phyloP scores from a whole-genome alignment of 2,888 invertebrate genomes.

The Abrostola tripartita region DNA sequence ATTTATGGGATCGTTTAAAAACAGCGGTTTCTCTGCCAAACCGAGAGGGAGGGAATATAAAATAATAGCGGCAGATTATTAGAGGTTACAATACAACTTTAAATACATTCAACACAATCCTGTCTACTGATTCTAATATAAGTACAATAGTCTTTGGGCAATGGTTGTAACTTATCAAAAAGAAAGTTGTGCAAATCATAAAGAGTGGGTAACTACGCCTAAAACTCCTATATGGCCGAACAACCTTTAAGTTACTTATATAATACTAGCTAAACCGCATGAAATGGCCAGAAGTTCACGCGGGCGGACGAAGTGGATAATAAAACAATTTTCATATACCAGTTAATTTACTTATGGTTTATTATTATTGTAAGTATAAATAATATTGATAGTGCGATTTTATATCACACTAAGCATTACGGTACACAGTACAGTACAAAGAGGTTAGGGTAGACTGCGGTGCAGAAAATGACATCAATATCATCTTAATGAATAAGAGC shows the following conservation, averaged over 20 bases:
- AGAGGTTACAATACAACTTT: conserved; percentile 25
- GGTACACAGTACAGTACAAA: no score
- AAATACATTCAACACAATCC: conserved; percentile 17
- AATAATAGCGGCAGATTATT: conserved; percentile 33
- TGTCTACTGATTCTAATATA: conserved; percentile 33
- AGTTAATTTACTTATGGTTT: conserved; percentile 11
- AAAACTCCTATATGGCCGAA: conserved; percentile 31
- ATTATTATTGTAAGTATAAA: no score
- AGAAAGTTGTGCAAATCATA: conserved; percentile 45
- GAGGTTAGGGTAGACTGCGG: no score
- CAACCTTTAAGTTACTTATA: conserved; percentile 32
- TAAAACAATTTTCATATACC: conserved; percentile 32
- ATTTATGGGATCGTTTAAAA: conserved; percentile 20
- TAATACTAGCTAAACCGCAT: conserved; percentile 34
- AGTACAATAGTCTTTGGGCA: conserved; percentile 27
- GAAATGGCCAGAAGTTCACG: conserved; percentile 17
- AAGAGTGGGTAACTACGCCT: conserved; percentile 29
- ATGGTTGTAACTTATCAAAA: conserved; percentile 28
- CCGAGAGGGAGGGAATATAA: conserved; percentile 16
- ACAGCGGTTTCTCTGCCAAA: conserved; percentile 13
- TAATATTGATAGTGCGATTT: no score
- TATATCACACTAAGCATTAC: no score
- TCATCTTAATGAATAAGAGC: no score
- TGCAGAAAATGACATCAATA: no score
- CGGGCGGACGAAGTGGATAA: neutral